Evolutionary conservation across 2,888 invertebrate species (phyloP).

Genomic region (Amblyteles armatorius): DNA sequence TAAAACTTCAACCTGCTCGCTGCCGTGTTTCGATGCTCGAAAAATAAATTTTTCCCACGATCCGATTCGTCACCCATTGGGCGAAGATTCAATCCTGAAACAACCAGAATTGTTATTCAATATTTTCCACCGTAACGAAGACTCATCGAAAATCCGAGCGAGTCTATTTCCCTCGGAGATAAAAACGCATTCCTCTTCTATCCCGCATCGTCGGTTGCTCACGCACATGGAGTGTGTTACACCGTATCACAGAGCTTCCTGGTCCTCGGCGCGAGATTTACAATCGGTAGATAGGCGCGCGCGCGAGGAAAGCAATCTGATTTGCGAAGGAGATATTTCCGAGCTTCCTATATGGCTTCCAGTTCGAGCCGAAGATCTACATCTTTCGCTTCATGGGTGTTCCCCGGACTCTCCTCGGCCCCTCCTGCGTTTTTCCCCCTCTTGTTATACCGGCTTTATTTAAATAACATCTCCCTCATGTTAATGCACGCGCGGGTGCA

Average conservation of each 20-base stretch:
- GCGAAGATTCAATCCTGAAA: no score
- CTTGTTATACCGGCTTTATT: slow-evolving; percentile 69
- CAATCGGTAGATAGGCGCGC: slow-evolving; percentile 14
- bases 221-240: slow-evolving; percentile 8
- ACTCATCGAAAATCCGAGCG: neutral
- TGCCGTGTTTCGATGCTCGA: neutral
- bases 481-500: slow-evolving; percentile 71
- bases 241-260: slow-evolving; percentile 28
- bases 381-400: slow-evolving; percentile 67
- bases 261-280: slow-evolving; percentile 15
- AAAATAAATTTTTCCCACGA: neutral
- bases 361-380: slow-evolving; percentile 63
- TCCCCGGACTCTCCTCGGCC: slow-evolving; percentile 59
- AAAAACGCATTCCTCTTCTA: neutral
- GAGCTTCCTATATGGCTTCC: slow-evolving; percentile 46
- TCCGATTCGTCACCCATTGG: no score
- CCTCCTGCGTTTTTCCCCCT: neutral
- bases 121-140: neutral
- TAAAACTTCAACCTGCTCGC: slow-evolving; percentile 18
- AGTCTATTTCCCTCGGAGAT: neutral
- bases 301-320: slow-evolving; percentile 30
- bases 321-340: slow-evolving; percentile 16
- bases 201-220: neutral
- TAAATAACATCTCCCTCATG: slow-evolving; percentile 76
- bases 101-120: neutral